Evolutionary conservation across 2,113 vertebrate genomes (phyloP), one percentile per base, ranked within the genome.

Genomic region (Ascaphus truei): DNA sequence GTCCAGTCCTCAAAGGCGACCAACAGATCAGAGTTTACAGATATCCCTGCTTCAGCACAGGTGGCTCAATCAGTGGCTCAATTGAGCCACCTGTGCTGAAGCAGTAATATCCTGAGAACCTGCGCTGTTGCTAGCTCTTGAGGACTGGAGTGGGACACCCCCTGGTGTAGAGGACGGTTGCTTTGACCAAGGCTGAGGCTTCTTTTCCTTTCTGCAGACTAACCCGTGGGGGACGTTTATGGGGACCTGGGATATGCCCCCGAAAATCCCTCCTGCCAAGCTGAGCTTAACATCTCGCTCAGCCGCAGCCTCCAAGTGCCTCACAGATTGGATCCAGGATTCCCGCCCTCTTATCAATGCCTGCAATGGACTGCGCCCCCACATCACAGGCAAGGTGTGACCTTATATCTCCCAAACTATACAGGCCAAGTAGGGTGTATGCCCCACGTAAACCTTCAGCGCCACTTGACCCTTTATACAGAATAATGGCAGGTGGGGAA

Each of bases 231-330:
- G 88, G 16, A 76, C 75, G 0, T 89, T 83, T 43, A 22, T 90
- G 72, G 78, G 80, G 15, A 85, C 86, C 0, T 88, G 88, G 85
- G 77, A 88, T 10, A 85, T 87, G 88, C 88, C 85, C 0, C 13
- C 51, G 2, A 79, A 74, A 69, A 68, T 88, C 3, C 88, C 88
- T 2, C 86, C 86, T 0, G 77, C 84, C 29, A 65, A 63, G 33
- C 68, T 79, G 51, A 75, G 55, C 43, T 61, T 88, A 23, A 88
- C 82, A 0, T 51, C 79, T 4, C 83, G 84, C 2, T 77, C 85
- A 0, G 58, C 75, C 0, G 36, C 77, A 0, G 78, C 75, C 0
- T 75, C 84, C 0, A 18, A 62, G 0, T 75, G 25, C 4, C 81
- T 88, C 23, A 63, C 76, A 0, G 39, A 31, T 1, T 77, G 79